These are phyloP conservation scores for Hypanus sabinus DNA, from an alignment of 2,113 vertebrate genomes.

Conservation along the genomic window DNA sequence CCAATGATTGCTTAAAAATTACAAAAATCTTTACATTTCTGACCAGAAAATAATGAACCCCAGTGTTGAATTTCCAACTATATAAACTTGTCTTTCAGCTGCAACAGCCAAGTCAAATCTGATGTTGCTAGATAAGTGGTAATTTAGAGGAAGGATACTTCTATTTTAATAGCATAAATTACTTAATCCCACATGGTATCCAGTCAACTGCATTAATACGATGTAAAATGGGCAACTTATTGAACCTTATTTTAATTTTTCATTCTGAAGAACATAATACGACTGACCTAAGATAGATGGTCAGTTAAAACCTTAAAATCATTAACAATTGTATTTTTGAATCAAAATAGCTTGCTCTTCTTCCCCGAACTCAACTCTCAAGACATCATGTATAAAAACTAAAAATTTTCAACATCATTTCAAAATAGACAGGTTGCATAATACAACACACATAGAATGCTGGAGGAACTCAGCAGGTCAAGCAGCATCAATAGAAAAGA, in stretches of 20 bases:
- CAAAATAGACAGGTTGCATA: neutral
- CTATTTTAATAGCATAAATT: neutral
- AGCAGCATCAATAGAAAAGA: too few species aligned
- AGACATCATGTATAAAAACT: neutral
- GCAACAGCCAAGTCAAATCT: neutral
- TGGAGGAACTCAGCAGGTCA: too few species aligned
- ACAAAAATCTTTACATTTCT: neutral
- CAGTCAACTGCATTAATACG: neutral
- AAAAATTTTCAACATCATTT: neutral
- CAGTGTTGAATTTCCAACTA: neutral
- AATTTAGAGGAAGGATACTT: neutral
- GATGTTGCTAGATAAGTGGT: neutral
- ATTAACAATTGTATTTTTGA: neutral
- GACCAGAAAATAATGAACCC: neutral
- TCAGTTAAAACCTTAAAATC: neutral
- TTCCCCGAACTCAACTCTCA: neutral
- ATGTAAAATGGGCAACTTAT: neutral
- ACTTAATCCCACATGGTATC: neutral
- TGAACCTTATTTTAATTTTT: neutral
- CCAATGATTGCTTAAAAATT: neutral
- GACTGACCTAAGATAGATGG: neutral
- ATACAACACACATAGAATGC: too few species aligned
- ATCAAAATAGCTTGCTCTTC: neutral
- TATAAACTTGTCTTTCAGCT: neutral
- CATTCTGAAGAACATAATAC: neutral